A percentile compares a stretch with the other conserved stretches of the same genome.
Conservation (phyloP, 1,140 invertebrate species). For the Gryon sp. region DNA sequence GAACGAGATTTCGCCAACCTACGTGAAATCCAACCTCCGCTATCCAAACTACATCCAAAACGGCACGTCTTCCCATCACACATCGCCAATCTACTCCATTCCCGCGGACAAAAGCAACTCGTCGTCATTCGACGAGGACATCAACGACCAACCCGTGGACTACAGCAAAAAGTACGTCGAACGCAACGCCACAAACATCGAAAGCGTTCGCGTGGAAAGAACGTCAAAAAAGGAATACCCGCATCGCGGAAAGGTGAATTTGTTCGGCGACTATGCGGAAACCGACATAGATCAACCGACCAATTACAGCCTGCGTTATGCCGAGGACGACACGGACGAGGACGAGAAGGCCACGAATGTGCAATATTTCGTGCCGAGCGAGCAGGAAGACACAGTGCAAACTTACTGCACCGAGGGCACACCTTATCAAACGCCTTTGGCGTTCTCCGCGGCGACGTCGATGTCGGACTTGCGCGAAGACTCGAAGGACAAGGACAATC, state of each 20-base stretch:
- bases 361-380: slow-evolving; percentile 77
- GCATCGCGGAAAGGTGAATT: slow-evolving; percentile 64
- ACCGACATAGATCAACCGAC: slow-evolving; percentile 95
- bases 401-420: slow-evolving; percentile 97
- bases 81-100: slow-evolving; percentile 36
- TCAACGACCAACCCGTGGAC: slow-evolving; percentile 71
- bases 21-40: slow-evolving; percentile 41
- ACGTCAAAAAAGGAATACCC: slow-evolving; percentile 64
- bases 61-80: slow-evolving; percentile 22
- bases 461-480: slow-evolving; percentile 89
- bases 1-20: not conserved
- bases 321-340: slow-evolving; percentile 88
- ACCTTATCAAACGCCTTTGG: slow-evolving; percentile 92
- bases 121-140: slow-evolving; percentile 66
- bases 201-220: slow-evolving; percentile 45
- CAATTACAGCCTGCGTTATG: slow-evolving; percentile 85
- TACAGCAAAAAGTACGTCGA: slow-evolving; percentile 74
- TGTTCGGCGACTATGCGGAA: slow-evolving; percentile 84
- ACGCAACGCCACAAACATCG: slow-evolving; percentile 54
- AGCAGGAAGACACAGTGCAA: slow-evolving; percentile 90
- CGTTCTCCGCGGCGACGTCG: slow-evolving; percentile 94
- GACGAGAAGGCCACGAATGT: slow-evolving; percentile 79
- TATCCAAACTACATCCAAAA: slow-evolving; percentile 46
- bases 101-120: slow-evolving; percentile 31
- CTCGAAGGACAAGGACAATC: slow-evolving; percentile 67